Conservation (phyloP, 2,797 vertebrate species). For the Emys orbicularis region DNA sequence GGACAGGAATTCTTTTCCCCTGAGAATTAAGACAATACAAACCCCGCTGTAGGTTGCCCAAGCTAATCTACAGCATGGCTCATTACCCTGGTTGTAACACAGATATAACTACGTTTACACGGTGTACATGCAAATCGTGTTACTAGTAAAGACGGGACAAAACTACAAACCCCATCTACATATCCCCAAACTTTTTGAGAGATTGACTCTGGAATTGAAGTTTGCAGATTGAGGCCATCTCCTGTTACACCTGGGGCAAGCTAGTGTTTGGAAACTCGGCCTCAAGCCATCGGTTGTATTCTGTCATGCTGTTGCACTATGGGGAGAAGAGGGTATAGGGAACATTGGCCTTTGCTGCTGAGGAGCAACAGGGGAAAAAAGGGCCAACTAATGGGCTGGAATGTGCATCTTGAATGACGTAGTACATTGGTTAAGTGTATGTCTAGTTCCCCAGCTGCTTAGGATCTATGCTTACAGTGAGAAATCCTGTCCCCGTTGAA, state of each 20-base stretch:
- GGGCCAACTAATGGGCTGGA: background rate
- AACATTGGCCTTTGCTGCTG: constrained; percentile 9
- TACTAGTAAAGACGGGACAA: background rate
- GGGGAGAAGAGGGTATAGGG: background rate
- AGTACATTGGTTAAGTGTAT: background rate
- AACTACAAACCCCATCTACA: accelerated
- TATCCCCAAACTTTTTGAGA: background rate
- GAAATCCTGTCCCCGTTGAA: background rate
- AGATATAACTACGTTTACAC: background rate
- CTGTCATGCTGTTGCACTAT: background rate
- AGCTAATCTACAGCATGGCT: background rate
- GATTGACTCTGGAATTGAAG: background rate
- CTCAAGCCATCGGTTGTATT: background rate
- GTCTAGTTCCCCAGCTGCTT: background rate
- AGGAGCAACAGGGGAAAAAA: background rate
- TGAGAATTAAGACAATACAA: constrained; percentile 1
- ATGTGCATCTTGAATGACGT: constrained; percentile 13
- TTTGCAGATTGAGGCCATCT: background rate
- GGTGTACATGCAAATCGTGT: background rate
- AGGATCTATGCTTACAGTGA: background rate
- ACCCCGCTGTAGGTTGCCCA: background rate
- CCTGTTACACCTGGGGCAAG: background rate
- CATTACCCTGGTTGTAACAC: background rate
- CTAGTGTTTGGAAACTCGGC: background rate
- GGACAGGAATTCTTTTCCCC: constrained; percentile 46